Base-by-base conservation (phyloP, 1,140 invertebrate genomes). In the Thaumatotibia leucotreta region DNA sequence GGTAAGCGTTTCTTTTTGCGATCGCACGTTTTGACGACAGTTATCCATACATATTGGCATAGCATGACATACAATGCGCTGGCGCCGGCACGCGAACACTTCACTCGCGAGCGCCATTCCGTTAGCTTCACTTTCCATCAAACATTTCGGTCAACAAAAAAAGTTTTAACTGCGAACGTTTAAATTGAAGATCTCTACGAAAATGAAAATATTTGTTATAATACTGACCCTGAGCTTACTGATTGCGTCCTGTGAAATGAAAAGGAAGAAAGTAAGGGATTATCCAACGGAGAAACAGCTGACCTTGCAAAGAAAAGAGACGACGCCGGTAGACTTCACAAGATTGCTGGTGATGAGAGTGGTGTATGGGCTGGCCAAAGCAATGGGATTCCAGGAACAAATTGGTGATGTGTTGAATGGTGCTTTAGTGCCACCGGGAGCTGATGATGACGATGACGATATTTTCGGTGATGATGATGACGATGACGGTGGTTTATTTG, bases 351-450 rank as follows among this genome's bases (percentile, higher is more conserved):
- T 93, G 50, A 93, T 94, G 92, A 79, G 91, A 61, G 71, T 95
- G 9, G 92, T 95, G 31, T 95, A 95, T 67, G 94, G 95, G 2
- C 75, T 95, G 32, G 94, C 94, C 1, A 92, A 92, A 29, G 91
- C 92, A 33, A 92, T 95, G 89, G 95, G 94, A 9, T 88, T 94
- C 1, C 91, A 93, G 63, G 95, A 95, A 61, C 92, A 92, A 32
- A 79, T 95, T 4, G 92, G 94, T 58, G 92, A 93, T 45, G 77
- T 94, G 35, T 86, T 95, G 39, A 94, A 94, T 64, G 94, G 94
- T 68, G 92, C 92, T 1, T 93, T 95, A 65, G 93, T 95, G 4
- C 94, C 94, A 0, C 94, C 94, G 0, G 94, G 93, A 61, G 93
- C 92, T 17, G 93, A 94, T 29, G 93, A 94, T 61, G 92, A 93